phyloP scores from a whole-genome alignment of 2,888 invertebrate species.

The Panopea generosa region DNA sequence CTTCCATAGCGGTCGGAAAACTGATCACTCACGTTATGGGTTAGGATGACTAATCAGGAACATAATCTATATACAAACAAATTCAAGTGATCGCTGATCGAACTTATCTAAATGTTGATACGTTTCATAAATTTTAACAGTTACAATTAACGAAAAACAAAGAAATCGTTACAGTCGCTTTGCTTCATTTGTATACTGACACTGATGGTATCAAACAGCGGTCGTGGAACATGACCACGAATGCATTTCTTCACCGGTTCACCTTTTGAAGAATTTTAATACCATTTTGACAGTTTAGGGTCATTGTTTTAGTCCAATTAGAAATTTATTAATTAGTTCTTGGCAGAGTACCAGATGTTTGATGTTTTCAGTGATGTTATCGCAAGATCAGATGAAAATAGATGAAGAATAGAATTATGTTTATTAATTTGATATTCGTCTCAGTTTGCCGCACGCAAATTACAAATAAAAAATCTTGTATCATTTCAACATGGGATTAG shows the following conservation, averaged over 20 bases:
- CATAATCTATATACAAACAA: constrained; percentile 37
- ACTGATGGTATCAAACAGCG: constrained; percentile 57
- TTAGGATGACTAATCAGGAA: constrained; percentile 28
- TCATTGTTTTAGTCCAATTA: constrained; percentile 47
- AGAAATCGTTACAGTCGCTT: constrained; percentile 56
- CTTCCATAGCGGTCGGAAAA: constrained; percentile 24
- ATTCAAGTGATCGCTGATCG: constrained; percentile 13
- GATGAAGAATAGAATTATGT: neutral
- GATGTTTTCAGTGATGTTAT: constrained; percentile 19
- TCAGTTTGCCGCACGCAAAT: too few relatives aligned
- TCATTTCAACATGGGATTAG: too few relatives aligned
- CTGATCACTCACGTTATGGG: constrained; percentile 1
- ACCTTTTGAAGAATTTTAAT: constrained; percentile 44
- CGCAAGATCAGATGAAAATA: neutral
- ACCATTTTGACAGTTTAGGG: constrained; percentile 41
- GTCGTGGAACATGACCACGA: constrained; percentile 20
- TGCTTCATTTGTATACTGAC: constrained; percentile 42
- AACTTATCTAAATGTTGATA: constrained; percentile 36
- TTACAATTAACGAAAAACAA: constrained; percentile 49
- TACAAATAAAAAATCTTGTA: too few relatives aligned
- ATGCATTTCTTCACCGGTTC: constrained; percentile 35
- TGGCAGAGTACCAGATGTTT: constrained; percentile 53
- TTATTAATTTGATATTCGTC: too few relatives aligned
- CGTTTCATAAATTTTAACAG: constrained; percentile 50
- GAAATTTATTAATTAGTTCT: constrained; percentile 62